phyloP scores from a whole-genome alignment of 2,888 invertebrate genomes.

The Nymphalis urticae region DNA sequence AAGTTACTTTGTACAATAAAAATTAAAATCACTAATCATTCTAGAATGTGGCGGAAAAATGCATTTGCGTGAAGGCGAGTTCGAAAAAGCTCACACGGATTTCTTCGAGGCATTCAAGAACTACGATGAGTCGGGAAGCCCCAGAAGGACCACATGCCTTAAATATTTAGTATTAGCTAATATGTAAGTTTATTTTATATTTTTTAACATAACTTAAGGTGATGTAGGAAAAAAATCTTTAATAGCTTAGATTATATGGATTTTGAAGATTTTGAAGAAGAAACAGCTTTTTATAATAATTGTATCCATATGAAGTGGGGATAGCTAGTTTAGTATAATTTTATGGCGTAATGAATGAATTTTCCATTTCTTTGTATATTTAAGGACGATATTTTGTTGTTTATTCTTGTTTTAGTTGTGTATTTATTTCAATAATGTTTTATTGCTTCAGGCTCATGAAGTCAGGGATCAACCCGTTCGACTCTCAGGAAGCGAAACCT shows the following conservation, averaged over 20 bases:
- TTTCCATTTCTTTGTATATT: constrained; percentile 14
- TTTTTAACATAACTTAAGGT: neutral
- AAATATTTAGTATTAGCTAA: constrained; percentile 99
- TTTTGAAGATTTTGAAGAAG: too few species aligned
- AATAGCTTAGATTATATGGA: too few species aligned
- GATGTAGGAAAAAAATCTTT: too few species aligned
- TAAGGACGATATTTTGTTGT: constrained; percentile 89
- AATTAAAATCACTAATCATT: constrained; percentile 22
- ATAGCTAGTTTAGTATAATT: too few species aligned
- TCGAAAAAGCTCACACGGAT: constrained; percentile 99
- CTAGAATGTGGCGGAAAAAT: constrained; percentile 99
- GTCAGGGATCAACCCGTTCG: constrained; percentile 99
- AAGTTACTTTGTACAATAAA: too few species aligned
- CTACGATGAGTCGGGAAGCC: constrained; percentile 99
- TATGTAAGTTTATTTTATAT: constrained; percentile 86
- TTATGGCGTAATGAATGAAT: too few species aligned
- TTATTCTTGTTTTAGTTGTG: neutral
- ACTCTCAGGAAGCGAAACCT: constrained; percentile 99
- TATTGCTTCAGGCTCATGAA: constrained; percentile 93
- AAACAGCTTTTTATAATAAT: too few species aligned
- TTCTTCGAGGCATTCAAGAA: constrained; percentile 99
- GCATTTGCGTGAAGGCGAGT: constrained; percentile 99
- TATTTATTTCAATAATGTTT: neutral
- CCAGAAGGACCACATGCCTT: constrained; percentile 96
- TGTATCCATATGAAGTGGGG: too few species aligned